These are phyloP conservation scores for Germaria angustata DNA, from an alignment of 2,888 invertebrate species.

Conservation along the genomic window DNA sequence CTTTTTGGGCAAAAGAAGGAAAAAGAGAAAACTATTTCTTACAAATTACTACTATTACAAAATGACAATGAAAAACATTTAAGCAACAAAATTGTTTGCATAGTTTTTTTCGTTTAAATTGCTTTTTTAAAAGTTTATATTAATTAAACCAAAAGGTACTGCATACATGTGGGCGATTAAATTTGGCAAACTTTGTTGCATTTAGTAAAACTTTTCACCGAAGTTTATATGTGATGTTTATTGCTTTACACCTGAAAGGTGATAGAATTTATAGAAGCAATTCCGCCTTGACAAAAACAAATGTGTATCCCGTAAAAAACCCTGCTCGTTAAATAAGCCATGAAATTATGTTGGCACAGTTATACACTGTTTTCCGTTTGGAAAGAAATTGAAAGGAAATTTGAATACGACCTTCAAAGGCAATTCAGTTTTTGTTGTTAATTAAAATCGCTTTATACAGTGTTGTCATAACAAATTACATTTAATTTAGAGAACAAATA, in stretches of 20 bases:
- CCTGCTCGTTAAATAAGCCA: too few species aligned
- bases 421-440: too few species aligned
- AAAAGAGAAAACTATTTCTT: conserved; percentile 38
- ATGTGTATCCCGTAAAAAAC: not conserved
- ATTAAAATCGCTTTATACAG: too few species aligned
- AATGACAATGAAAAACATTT: conserved; percentile 40
- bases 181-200: conserved; percentile 4
- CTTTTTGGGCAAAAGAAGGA: conserved; percentile 3
- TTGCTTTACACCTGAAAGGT: not conserved
- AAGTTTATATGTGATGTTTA: not conserved
- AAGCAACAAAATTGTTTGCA: conserved; percentile 43
- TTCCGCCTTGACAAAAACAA: not conserved
- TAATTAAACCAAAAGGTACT: conserved; percentile 17
- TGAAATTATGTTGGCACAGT: too few species aligned
- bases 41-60: not conserved
- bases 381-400: too few species aligned
- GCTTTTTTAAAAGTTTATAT: conserved; percentile 24
- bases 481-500: too few species aligned
- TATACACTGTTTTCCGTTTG: too few species aligned
- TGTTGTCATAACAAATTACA: too few species aligned
- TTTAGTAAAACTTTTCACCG: not conserved
- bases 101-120: conserved; percentile 29
- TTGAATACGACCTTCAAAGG: too few species aligned
- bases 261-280: not conserved
- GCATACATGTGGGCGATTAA: conserved; percentile 7